Percentiles rank a stretch among this genome's conserved stretches.
Conservation (phyloP, 92 coral and sea anemone genomes). For the Hydrozoanthus gracilis region DNA sequence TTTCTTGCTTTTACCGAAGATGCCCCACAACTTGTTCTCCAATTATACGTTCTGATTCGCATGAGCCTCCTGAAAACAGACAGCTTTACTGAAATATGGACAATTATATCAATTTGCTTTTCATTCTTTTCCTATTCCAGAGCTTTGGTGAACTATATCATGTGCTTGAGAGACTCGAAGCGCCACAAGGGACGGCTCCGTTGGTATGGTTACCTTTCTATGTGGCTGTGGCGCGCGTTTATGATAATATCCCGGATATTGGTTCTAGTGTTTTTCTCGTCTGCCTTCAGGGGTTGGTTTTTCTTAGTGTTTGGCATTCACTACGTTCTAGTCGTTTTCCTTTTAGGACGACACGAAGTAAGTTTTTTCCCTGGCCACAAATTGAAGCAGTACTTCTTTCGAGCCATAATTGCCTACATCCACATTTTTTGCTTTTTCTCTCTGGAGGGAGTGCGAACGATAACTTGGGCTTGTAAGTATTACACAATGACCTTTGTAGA, state of each 20-base stretch:
- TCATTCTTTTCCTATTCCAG: constrained; percentile 87
- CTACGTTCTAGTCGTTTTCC: constrained; percentile 47
- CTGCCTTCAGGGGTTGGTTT: constrained; percentile 78
- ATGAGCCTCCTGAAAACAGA: constrained; percentile 54
- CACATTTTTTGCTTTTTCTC: constrained; percentile 82
- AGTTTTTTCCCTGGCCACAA: constrained; percentile 72
- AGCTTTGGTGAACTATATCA: constrained; percentile 78
- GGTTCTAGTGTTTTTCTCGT: constrained; percentile 81
- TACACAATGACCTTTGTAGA: constrained; percentile 68
- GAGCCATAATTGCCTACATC: constrained; percentile 73
- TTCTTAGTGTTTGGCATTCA: constrained; percentile 69
- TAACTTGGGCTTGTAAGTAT: constrained; percentile 72
- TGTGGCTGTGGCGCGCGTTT: constrained; percentile 85
- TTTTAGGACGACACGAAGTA: constrained; percentile 68
- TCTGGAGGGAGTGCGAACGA: constrained; percentile 70
- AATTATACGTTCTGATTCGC: constrained; percentile 76
- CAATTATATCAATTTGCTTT: constrained; percentile 73
- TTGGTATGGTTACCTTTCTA: constrained; percentile 86
- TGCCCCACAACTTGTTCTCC: constrained; percentile 84
- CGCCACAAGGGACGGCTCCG: constrained; percentile 78
- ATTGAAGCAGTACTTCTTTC: constrained; percentile 70
- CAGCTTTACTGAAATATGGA: constrained; percentile 75
- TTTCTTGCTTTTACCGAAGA: constrained; percentile 89
- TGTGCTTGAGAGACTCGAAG: constrained; percentile 78
- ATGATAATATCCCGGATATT: constrained; percentile 82